These are phyloP conservation scores for Apistogramma diplotaenia DNA, from an alignment of 2,113 vertebrate genomes.

Conservation along the genomic window DNA sequence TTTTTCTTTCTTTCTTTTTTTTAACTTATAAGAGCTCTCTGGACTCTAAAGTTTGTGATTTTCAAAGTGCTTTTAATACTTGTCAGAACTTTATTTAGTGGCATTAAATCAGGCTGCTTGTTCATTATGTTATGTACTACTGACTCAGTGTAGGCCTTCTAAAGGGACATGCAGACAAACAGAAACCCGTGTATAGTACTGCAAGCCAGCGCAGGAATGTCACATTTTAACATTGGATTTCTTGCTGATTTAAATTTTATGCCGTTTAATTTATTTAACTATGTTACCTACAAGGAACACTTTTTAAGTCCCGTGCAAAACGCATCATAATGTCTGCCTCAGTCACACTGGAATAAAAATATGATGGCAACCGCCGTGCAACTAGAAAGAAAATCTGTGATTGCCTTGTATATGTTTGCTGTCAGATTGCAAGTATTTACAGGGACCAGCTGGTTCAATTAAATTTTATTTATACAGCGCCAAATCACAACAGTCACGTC, in stretches of 20 bases:
- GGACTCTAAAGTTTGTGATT: slow-evolving; percentile 29
- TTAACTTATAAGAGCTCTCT: background rate
- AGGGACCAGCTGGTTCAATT: background rate
- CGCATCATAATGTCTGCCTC: background rate
- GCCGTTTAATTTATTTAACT: background rate
- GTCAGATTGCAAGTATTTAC: background rate
- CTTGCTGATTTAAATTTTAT: background rate
- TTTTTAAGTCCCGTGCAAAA: background rate
- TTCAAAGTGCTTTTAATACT: slow-evolving; percentile 54
- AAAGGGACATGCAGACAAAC: background rate
- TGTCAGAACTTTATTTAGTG: slow-evolving; percentile 13
- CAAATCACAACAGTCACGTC: too few relatives aligned
- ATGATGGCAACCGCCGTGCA: background rate
- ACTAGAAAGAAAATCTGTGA: background rate
- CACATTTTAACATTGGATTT: background rate
- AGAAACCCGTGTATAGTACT: background rate
- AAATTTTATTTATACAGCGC: too few relatives aligned
- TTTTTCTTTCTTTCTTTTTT: background rate
- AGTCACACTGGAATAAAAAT: background rate
- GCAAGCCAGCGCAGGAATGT: background rate
- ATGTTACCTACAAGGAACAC: background rate
- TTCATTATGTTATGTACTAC: slow-evolving; percentile 27
- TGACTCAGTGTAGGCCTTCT: background rate
- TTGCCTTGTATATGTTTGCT: background rate
- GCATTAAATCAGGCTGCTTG: slow-evolving; percentile 29